phyloP scores from a whole-genome alignment of 1,140 invertebrate species.

The Lineus longissimus region DNA sequence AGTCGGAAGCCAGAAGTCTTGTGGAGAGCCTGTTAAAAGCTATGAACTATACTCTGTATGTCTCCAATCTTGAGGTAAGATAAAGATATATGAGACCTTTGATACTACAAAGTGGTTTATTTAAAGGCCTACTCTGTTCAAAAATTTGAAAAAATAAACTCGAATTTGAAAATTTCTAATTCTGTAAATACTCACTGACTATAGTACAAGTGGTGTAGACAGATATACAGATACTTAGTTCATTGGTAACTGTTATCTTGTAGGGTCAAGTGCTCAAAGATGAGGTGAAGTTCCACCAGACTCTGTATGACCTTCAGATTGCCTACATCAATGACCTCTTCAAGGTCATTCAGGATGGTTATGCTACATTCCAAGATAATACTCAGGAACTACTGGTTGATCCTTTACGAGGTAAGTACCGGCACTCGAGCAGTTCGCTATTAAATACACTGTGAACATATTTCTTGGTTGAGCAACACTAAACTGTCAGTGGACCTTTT shows the following conservation, averaged over 20 bases:
- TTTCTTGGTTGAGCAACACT: not conserved
- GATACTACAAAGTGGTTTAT: too few relatives aligned
- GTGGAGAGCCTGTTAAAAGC: constrained; percentile 33
- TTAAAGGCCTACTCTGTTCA: too few relatives aligned
- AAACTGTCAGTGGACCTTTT: not conserved
- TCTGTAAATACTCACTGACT: too few relatives aligned
- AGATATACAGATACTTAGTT: too few relatives aligned
- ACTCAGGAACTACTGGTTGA: constrained; percentile 28
- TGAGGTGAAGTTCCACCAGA: constrained; percentile 39
- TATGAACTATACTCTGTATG: constrained; percentile 32
- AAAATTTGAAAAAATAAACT: too few relatives aligned
- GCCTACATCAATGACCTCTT: constrained; percentile 33
- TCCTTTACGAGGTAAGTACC: constrained; percentile 32
- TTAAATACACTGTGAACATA: too few relatives aligned
- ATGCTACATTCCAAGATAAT: constrained; percentile 28
- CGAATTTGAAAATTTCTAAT: too few relatives aligned
- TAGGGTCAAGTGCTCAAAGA: constrained; percentile 29
- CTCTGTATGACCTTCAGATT: constrained; percentile 35
- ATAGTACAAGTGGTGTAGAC: too few relatives aligned
- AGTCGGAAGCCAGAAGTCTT: constrained; percentile 20
- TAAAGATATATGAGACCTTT: too few relatives aligned
- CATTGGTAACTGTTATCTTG: not conserved
- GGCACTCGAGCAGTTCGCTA: too few relatives aligned
- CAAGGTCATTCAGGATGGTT: constrained; percentile 30
- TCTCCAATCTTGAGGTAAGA: constrained; percentile 30